Conservation (phyloP, 2,888 invertebrate genomes). For the Habrosyne pyritoides region DNA sequence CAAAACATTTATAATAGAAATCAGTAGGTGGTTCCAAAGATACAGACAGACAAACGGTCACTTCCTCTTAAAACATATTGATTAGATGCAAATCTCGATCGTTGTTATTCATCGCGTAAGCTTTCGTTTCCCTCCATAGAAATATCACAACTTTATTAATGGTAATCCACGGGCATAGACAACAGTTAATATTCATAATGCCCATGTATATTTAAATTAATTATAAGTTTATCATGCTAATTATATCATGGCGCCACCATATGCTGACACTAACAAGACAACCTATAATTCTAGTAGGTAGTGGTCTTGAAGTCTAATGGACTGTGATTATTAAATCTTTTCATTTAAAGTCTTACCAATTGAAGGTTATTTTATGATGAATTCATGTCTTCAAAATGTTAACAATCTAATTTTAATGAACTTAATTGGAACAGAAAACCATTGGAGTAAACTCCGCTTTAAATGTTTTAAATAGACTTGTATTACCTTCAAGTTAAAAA, state of each 20-base stretch:
- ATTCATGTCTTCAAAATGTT: too few relatives aligned
- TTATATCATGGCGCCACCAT: slow-evolving; percentile 9
- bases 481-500: neutral
- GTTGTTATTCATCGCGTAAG: slow-evolving; percentile 1
- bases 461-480: neutral
- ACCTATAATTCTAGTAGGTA: too few relatives aligned
- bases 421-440: too few relatives aligned
- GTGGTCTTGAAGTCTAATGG: too few relatives aligned
- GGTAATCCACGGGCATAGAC: neutral
- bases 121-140: slow-evolving; percentile 6
- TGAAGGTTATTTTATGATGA: too few relatives aligned
- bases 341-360: too few relatives aligned
- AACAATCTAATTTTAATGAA: too few relatives aligned
- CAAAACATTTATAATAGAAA: too few relatives aligned
- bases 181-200: slow-evolving; percentile 7
- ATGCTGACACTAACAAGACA: neutral
- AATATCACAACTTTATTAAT: slow-evolving; percentile 1
- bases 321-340: too few relatives aligned
- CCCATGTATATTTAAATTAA: slow-evolving; percentile 5
- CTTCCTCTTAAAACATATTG: neutral
- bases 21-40: neutral
- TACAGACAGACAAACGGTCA: neutral
- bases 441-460: too few relatives aligned
- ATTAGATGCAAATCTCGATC: neutral
- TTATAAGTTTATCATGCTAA: slow-evolving; percentile 7